Base-by-base conservation (phyloP, 2,888 invertebrate genomes). In the Spodoptera littoralis region DNA sequence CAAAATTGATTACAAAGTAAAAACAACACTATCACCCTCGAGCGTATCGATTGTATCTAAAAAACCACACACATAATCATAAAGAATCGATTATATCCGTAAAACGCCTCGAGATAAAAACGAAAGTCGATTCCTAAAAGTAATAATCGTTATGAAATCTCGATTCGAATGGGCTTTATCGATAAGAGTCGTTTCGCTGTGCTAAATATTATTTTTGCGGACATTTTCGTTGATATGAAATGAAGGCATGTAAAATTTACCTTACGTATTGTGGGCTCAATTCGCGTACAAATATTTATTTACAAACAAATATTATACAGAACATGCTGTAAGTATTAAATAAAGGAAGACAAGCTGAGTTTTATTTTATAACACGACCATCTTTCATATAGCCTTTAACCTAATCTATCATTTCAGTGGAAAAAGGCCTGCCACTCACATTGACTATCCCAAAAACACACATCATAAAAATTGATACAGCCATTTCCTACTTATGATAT, bases 81-180 rank as follows among this genome's bases (percentile, higher is more conserved):
- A 73, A 49, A 46, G 59, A 78, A 76, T 71, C 79, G 77, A 77
- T 80, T 81, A 68, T 70, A 64, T 66, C 77, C 63, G 66, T 73
- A 78, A 64, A 67, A 52, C 51, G 81, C 79, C 80, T 51, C 66
- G 51, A 79, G 79, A 54, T 65, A 71, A 68, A 70, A 79, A 65
- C 65, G 81, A 80, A 74, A 79, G 73, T 69, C 65, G 60, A 79
- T 77, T 65, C 74, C 43, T 66, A 70, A 77, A 78, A 77, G 72
- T 47, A 79, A 77, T 78, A 72, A 77, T 77, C 80, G 68, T 77
- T 79, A 71, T 77, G 74, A 54, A 61, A 75, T 80, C 80, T 78
- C 47, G 67, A 70, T 70, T 70, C 66, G 24, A 73, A 64, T 65
- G 60, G 52, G 49, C 54, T 72, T 61, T 79, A 80, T 77, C 66